Base-by-base conservation (phyloP, 2,888 invertebrate species). In the Lingula anatina region DNA sequence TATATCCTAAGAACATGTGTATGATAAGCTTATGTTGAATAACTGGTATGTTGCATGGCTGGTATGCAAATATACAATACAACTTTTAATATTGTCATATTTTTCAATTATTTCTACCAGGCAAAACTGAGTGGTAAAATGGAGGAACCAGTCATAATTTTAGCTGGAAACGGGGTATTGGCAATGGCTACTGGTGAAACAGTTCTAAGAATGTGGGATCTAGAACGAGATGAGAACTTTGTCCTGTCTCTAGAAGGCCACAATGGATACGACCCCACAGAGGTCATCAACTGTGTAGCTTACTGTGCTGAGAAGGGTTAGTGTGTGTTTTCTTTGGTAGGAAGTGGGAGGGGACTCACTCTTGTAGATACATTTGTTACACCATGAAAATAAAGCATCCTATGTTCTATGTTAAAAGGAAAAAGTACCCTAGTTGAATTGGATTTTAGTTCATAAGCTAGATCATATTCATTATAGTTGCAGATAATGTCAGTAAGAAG, bases 181-280 rank as follows among this genome's bases (percentile, higher is more conserved):
- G 90, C 89, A 1, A 84, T 90, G 51, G 83, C 87, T 44, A 86
- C 87, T 36, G 87, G 86, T 71, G 95, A 95, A 61, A 66, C 65
- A 39, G 70, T 75, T 23, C 60, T 90, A 25, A 85, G 95, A 59
- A 83, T 96, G 62, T 97, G 95, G 95, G 92, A 97, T 73, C 84
- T 96, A 61, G 89, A 93, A 44, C 87, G 87, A 26, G 92, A 94
- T 49, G 94, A 96, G 66, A 96, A 93, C 76, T 92, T 88, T 75
- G 83, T 92, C 1, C 77, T 94, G 24, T 61, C 63, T 27, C 59
- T 79, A 20, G 86, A 76, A 45, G 71, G 86, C 36, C 85, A 75
- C 56, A 68, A 69, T 47, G 76, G 77, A 31, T 79, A 78, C 54
- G 74, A 76, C 51, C 46, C 60, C 12, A 69, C 66, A 48, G 80